phyloP scores from a whole-genome alignment of 2,797 vertebrate species.

The Megaceryle alcyon region DNA sequence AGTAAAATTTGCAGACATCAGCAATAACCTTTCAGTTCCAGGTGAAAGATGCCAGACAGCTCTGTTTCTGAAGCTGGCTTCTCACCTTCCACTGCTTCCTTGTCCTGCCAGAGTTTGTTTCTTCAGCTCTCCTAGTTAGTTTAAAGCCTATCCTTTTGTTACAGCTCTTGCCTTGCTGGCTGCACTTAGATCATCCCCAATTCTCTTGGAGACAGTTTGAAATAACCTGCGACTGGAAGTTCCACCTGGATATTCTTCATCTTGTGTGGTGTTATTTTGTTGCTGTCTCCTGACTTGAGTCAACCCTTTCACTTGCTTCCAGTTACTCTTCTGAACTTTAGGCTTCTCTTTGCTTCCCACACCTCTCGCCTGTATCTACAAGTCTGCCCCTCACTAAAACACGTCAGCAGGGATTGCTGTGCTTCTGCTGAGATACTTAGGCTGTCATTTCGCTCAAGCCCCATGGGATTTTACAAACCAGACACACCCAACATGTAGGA shows the following conservation, averaged over 20 bases:
- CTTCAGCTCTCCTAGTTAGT: neutral
- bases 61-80: neutral
- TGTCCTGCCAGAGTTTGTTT: neutral
- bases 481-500: conserved; percentile 55
- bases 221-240: neutral
- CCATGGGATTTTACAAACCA: neutral
- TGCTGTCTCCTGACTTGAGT: neutral
- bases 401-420: neutral
- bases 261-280: neutral
- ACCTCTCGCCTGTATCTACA: neutral
- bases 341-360: neutral
- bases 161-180: neutral
- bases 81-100: neutral
- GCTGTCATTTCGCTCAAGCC: conserved; percentile 7
- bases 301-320: neutral
- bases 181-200: neutral
- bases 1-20: neutral
- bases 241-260: neutral
- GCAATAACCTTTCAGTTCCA: neutral
- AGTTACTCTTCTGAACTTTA: neutral
- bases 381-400: neutral
- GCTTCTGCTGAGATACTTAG: neutral
- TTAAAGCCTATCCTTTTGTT: neutral
- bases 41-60: neutral
- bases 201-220: neutral